Conservation (phyloP, 2,113 vertebrate genomes). For the Mesoclemmys tuberculata region DNA sequence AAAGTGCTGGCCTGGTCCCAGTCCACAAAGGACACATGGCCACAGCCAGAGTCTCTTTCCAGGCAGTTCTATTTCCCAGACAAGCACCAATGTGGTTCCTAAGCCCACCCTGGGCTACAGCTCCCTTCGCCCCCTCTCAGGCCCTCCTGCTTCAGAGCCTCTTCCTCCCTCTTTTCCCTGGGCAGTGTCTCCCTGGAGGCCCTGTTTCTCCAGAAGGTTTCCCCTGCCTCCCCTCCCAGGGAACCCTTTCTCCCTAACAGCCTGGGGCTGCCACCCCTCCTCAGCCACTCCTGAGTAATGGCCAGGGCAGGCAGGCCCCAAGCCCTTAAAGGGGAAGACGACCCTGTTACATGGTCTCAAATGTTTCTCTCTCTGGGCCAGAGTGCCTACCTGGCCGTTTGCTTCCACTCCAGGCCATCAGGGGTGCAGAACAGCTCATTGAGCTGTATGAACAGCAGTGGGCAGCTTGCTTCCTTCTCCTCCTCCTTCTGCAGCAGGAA, state of each 20-base stretch:
- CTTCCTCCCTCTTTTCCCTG: neutral
- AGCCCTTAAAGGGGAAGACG: neutral
- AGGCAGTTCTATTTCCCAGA: neutral
- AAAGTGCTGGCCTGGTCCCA: neutral
- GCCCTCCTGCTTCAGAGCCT: neutral
- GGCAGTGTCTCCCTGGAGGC: neutral
- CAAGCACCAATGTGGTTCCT: neutral
- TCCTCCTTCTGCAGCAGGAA: conserved; percentile 9
- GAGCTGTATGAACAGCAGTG: conserved; percentile 80
- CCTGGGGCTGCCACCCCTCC: neutral
- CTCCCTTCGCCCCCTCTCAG: neutral
- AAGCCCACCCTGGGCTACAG: neutral
- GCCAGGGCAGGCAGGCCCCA: neutral
- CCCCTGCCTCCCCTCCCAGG: neutral
- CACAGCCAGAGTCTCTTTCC: neutral
- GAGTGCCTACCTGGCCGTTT: conserved; percentile 78
- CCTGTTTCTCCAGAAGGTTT: neutral
- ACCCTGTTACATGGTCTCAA: neutral
- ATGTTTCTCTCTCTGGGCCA: accelerated
- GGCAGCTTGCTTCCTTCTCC: neutral
- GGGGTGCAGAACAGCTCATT: conserved; percentile 78
- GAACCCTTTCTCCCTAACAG: neutral
- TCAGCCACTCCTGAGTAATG: neutral
- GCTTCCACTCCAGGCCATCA: conserved; percentile 72
- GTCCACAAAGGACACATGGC: neutral